Conservation (phyloP, 1,140 invertebrate genomes). For the Magallana angulata region DNA sequence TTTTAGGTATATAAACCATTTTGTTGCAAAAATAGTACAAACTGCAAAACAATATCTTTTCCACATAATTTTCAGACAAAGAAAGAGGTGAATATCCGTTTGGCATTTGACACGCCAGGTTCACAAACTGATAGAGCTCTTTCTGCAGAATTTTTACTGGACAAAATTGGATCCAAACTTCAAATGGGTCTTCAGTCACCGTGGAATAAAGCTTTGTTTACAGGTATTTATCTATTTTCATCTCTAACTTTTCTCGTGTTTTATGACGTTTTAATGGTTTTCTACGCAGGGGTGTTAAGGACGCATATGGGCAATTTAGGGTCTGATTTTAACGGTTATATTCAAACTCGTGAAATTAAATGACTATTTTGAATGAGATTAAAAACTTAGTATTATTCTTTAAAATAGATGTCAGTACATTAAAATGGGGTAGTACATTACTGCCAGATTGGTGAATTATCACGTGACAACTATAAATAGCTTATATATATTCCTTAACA, state of each 20-base stretch:
- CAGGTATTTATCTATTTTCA: constrained; percentile 64
- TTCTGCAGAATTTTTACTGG: constrained; percentile 73
- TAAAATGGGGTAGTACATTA: too few species aligned
- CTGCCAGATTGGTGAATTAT: too few species aligned
- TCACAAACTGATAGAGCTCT: constrained; percentile 79
- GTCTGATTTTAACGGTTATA: too few species aligned
- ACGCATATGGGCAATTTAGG: too few species aligned
- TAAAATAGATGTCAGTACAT: too few species aligned
- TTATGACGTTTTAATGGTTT: neutral
- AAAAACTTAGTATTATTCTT: too few species aligned
- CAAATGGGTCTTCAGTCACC: constrained; percentile 76
- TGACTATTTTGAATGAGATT: too few species aligned
- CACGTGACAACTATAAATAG: too few species aligned
- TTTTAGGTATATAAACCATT: neutral
- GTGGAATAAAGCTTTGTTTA: constrained; percentile 75
- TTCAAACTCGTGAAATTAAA: too few species aligned
- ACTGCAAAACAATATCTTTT: neutral
- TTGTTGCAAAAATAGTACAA: neutral
- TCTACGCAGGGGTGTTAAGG: too few species aligned
- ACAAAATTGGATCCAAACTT: constrained; percentile 68
- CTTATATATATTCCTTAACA: too few species aligned
- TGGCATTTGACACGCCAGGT: constrained; percentile 80
- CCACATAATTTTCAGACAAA: constrained; percentile 56
- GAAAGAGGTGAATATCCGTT: constrained; percentile 53
- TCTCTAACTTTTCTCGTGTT: neutral